phyloP scores from a whole-genome alignment of 1,140 invertebrate genomes.

The Batillaria attramentaria region DNA sequence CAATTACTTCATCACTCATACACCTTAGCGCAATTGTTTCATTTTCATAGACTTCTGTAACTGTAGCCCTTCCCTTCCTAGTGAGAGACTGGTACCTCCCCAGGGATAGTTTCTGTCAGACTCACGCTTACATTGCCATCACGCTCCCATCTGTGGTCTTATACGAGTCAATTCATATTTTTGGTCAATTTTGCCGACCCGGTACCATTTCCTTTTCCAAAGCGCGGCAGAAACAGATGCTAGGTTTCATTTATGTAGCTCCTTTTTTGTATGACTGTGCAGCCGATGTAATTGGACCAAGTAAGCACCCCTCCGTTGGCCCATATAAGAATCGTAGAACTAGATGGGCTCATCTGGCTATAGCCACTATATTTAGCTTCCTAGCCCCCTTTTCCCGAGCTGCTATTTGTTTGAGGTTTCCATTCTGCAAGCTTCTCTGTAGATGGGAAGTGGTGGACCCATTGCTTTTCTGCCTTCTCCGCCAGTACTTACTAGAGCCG shows the following conservation, averaged over 20 bases:
- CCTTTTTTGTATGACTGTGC: neutral
- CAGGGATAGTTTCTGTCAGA: too few species aligned
- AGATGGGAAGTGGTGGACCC: constrained; percentile 15
- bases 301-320: neutral
- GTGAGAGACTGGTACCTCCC: too few species aligned
- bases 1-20: constrained; percentile 17
- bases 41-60: too few species aligned
- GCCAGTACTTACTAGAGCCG: neutral
- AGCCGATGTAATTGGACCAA: constrained; percentile 6
- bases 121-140: too few species aligned
- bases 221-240: too few species aligned
- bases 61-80: too few species aligned
- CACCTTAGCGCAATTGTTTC: neutral
- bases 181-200: too few species aligned
- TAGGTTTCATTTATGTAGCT: too few species aligned
- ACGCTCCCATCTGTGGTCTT: too few species aligned
- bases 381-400: neutral
- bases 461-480: neutral
- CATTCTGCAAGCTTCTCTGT: neutral
- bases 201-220: neutral
- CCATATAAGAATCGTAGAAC: too few species aligned
- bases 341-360: neutral
- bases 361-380: neutral
- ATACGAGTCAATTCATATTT: too few species aligned
- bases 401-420: neutral